These are phyloP conservation scores for Dendroctonus ponderosae DNA, from an alignment of 1,140 invertebrate genomes.

Conservation along the genomic window DNA sequence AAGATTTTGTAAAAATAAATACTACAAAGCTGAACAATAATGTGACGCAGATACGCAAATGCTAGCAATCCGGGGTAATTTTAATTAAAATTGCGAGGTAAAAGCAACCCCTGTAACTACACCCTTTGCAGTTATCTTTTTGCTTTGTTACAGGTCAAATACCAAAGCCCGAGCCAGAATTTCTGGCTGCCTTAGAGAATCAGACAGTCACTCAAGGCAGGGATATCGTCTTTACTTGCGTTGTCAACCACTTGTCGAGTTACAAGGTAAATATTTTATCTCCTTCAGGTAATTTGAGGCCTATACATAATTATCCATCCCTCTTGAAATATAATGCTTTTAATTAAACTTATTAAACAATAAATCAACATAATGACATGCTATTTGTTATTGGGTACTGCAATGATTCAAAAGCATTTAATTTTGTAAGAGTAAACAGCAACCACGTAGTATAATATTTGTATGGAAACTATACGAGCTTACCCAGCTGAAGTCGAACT, in stretches of 20 bases:
- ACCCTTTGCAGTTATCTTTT: slow-evolving; percentile 44
- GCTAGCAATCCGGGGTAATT: slow-evolving; percentile 15
- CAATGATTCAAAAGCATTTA: too few species aligned
- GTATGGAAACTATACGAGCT: not conserved
- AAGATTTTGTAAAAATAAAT: too few species aligned
- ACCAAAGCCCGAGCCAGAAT: slow-evolving; percentile 65
- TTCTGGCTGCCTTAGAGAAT: slow-evolving; percentile 82
- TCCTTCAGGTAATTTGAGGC: not conserved
- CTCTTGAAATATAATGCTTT: too few species aligned
- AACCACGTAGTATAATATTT: too few species aligned
- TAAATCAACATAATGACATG: too few species aligned
- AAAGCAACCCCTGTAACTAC: slow-evolving; percentile 25
- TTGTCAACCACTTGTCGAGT: slow-evolving; percentile 79
- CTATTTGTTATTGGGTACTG: too few species aligned
- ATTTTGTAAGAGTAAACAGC: too few species aligned
- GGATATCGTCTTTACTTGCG: slow-evolving; percentile 83
- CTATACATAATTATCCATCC: too few species aligned
- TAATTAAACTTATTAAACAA: too few species aligned
- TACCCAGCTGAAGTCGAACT: slow-evolving; percentile 9
- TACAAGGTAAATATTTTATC: slow-evolving; percentile 68
- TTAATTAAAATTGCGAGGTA: slow-evolving; percentile 33
- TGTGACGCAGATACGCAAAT: slow-evolving; percentile 16
- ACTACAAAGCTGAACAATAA: not conserved
- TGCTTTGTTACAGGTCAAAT: slow-evolving; percentile 51
- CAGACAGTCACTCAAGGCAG: slow-evolving; percentile 82